Conservation (phyloP, 2,888 invertebrate species). For the Sussaba pulchella region DNA sequence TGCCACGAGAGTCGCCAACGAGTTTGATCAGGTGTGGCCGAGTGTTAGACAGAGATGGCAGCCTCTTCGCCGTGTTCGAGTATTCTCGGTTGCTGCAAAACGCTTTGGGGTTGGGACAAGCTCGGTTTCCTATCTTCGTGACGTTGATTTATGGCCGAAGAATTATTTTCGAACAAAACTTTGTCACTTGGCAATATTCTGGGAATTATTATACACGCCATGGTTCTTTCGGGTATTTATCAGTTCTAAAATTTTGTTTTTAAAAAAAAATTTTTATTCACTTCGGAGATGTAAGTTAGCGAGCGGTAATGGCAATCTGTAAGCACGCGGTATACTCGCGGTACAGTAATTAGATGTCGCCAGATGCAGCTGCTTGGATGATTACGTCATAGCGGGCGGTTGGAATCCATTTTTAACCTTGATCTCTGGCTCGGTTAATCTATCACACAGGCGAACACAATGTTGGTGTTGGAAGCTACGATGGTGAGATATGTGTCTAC, state of each 20-base stretch:
- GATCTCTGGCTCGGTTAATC: slow-evolving; percentile 74
- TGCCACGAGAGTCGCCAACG: slow-evolving; percentile 5
- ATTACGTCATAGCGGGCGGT: slow-evolving; percentile 78
- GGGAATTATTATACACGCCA: slow-evolving; percentile 35
- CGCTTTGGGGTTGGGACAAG: not conserved
- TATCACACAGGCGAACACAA: slow-evolving; percentile 14
- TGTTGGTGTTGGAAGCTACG: slow-evolving; percentile 59
- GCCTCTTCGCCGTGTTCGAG: not conserved
- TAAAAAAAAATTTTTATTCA: too few species aligned
- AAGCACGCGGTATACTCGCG: slow-evolving; percentile 46
- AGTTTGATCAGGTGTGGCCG: slow-evolving; percentile 49
- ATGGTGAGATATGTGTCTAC: slow-evolving; percentile 19
- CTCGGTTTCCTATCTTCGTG: slow-evolving; percentile 19
- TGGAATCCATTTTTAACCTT: slow-evolving; percentile 80
- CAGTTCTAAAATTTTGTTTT: too few species aligned
- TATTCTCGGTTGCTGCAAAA: slow-evolving; percentile 16
- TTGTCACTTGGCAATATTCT: slow-evolving; percentile 44
- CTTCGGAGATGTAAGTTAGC: too few species aligned
- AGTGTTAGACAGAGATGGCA: slow-evolving; percentile 6
- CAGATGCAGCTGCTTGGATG: slow-evolving; percentile 82
- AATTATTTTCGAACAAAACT: slow-evolving; percentile 57
- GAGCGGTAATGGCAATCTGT: slow-evolving; percentile 18
- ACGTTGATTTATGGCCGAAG: slow-evolving; percentile 61
- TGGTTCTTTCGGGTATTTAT: slow-evolving; percentile 1
- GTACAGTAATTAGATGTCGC: slow-evolving; percentile 81